Evolutionary conservation across 2,113 vertebrate species (phyloP).

Genomic region (Atherinomorus stipes): DNA sequence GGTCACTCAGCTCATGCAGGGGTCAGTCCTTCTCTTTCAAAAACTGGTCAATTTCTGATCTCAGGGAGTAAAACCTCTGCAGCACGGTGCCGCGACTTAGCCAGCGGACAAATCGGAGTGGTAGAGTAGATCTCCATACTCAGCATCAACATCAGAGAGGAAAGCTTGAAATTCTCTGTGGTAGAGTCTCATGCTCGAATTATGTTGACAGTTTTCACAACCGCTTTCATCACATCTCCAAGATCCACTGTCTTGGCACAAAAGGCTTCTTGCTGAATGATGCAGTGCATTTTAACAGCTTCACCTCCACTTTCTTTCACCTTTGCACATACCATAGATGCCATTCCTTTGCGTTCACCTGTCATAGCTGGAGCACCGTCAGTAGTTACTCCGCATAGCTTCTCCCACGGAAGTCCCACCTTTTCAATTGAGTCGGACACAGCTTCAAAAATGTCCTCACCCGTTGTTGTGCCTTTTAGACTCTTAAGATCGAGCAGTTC

Average conservation of each 20-base stretch:
- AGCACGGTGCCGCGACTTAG: conserved; percentile 3
- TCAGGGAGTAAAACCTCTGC: conserved; percentile 25
- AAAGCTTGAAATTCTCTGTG: conserved; percentile 17
- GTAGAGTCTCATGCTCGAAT: conserved; percentile 11
- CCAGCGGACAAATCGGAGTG: conserved; percentile 26
- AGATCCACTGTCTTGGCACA: conserved; percentile 28
- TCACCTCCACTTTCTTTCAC: conserved; percentile 16
- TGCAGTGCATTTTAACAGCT: conserved; percentile 31
- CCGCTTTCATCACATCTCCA: conserved; percentile 10
- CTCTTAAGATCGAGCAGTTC: no score
- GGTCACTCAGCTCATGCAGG: conserved; percentile 16
- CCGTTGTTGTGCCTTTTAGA: no score
- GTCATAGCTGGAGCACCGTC: conserved; percentile 21
- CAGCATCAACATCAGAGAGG: conserved; percentile 28
- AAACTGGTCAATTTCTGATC: conserved; percentile 20
- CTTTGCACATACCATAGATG: conserved; percentile 9
- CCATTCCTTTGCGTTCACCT: conserved; percentile 22
- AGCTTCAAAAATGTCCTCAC: no score
- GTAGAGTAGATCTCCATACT: conserved; percentile 19
- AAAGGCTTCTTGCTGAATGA: conserved; percentile 28
- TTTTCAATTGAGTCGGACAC: no score
- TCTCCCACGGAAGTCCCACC: no score
- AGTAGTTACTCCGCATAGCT: no score
- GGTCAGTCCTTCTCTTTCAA: conserved; percentile 11
- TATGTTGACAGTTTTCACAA: background rate